These are phyloP conservation scores for Ganaspis brasiliensis DNA, from an alignment of 2,888 invertebrate species.

Conservation along the genomic window DNA sequence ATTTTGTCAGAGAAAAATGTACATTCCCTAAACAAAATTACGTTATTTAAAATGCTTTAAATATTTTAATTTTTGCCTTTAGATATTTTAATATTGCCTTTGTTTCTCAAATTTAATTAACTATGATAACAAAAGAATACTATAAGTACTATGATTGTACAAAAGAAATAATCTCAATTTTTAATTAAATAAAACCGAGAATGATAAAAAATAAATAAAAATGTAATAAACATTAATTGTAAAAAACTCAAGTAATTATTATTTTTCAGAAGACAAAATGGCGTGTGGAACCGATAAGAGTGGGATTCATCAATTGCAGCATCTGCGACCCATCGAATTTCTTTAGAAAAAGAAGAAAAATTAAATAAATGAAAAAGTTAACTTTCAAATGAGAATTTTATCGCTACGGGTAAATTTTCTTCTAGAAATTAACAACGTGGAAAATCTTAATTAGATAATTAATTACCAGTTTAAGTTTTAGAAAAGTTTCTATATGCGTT, in stretches of 20 bases:
- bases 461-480: background rate
- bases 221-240: no score
- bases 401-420: background rate
- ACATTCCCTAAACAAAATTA: no score
- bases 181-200: no score
- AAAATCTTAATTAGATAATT: slow-evolving; percentile 15
- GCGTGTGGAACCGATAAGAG: slow-evolving; percentile 9
- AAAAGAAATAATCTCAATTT: no score
- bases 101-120: no score
- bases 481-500: slow-evolving; percentile 5
- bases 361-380: background rate
- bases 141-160: no score
- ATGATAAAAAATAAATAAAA: slow-evolving; percentile 26
- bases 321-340: slow-evolving; percentile 8
- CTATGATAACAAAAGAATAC: no score
- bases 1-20: no score
- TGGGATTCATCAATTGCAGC: slow-evolving; percentile 22
- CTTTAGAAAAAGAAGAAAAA: background rate
- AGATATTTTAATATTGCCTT: no score
- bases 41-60: no score
- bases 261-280: slow-evolving; percentile 22
- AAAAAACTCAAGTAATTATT: background rate
- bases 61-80: no score
- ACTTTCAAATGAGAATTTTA: background rate
- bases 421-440: background rate